Evolutionary conservation across 1,140 invertebrate species (phyloP).

Genomic region (Hormaphis cornu): DNA sequence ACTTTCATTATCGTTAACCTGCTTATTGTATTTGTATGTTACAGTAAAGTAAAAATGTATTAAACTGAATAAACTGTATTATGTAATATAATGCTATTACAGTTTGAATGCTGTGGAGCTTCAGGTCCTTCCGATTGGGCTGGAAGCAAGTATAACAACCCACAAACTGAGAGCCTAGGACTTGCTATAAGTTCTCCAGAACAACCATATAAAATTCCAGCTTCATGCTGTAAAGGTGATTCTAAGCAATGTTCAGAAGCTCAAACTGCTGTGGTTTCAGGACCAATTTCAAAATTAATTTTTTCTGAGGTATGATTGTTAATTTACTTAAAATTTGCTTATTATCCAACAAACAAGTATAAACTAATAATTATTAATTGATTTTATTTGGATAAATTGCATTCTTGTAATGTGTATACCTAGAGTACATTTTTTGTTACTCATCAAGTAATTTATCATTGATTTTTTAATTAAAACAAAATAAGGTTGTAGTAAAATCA

Average conservation of each 20-base stretch:
- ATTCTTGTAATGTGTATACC: too few relatives aligned
- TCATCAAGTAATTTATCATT: too few relatives aligned
- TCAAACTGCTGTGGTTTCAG: conserved; percentile 46
- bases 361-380: conserved; percentile 33
- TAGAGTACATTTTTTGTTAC: too few relatives aligned
- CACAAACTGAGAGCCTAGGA: conserved; percentile 38
- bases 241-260: conserved; percentile 44
- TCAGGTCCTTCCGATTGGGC: conserved; percentile 61
- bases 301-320: conserved; percentile 47
- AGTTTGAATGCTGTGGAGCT: conserved; percentile 63
- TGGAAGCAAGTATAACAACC: conserved; percentile 51
- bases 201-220: conserved; percentile 49
- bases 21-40: too few relatives aligned
- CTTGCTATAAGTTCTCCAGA: conserved; percentile 40
- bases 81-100: conserved; percentile 38
- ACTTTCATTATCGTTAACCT: too few relatives aligned
- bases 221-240: conserved; percentile 50
- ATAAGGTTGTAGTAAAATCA: too few relatives aligned
- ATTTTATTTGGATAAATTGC: neutral
- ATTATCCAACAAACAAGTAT: conserved; percentile 35
- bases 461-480: too few relatives aligned
- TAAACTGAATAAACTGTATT: too few relatives aligned
- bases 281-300: conserved; percentile 45
- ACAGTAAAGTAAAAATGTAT: too few relatives aligned
- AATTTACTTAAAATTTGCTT: conserved; percentile 26